Base-by-base conservation (phyloP, 2,888 invertebrate species). In the Pomacea canaliculata region DNA sequence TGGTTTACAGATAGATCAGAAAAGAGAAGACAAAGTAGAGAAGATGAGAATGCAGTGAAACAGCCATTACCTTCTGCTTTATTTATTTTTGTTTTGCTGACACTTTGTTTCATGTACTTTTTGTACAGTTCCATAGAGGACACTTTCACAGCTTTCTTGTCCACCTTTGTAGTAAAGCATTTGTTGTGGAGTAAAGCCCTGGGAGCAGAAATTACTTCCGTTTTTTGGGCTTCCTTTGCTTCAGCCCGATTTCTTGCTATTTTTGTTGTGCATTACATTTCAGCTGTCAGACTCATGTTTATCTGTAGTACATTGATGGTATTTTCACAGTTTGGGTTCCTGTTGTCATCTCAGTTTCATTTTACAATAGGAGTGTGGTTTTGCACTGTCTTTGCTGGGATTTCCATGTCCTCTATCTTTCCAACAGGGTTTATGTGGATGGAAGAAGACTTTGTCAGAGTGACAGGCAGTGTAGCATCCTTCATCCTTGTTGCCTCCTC, bases 371-470 rank as follows among this genome's bases (percentile, higher is more conserved):
- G 76, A 18, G 66, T 79, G 10, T 90, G 90, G 89, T 72, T 88
- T 12, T 87, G 87, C 13, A 84, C 89, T 18, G 85, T 85, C 59
- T 63, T 76, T 27, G 46, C 77, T 5, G 91, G 90, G 1, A 76
- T 89, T 18, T 88, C 91, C 8, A 85, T 91, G 83, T 88, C 91
- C 0, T 89, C 90, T 9, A 87, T 91, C 13, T 91, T 91, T 76
- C 91, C 91, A 10, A 85, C 91, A 8, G 88, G 88, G 12, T 85
- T 91, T 60, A 83, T 89, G 7, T 91, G 91, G 91, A 84, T 90
- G 3, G 91, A 91, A 78, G 82, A 85, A 19, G 89, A 90, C 72
- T 66, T 83, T 46, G 83, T 91, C 37, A 85, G 86, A n/a, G 85
- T 91, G 8, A 89, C 90, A 0, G 90, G 91, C 56, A 85, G 87